These are phyloP conservation scores for Etheostoma cragini DNA, from an alignment of 2,113 vertebrate species.

Conservation along the genomic window DNA sequence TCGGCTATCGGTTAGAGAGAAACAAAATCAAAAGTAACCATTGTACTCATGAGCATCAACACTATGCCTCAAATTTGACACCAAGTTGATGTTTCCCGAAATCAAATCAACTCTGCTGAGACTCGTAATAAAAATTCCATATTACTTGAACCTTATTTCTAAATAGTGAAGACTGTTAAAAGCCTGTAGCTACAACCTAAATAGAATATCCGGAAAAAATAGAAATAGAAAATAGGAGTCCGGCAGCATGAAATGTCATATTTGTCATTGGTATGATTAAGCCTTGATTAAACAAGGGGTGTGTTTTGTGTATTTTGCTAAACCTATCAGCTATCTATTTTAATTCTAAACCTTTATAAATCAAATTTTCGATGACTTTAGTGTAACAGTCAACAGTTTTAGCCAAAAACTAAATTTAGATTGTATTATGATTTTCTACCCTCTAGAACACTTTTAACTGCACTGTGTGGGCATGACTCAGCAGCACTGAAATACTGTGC, in stretches of 20 bases:
- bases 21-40: neutral
- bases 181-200: too few species aligned
- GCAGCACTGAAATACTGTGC: slow-evolving; percentile 42
- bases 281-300: neutral
- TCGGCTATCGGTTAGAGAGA: too few species aligned
- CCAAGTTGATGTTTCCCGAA: neutral
- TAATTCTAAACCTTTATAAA: neutral
- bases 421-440: neutral
- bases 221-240: too few species aligned
- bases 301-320: neutral
- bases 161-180: too few species aligned
- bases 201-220: too few species aligned
- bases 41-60: too few species aligned
- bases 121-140: neutral
- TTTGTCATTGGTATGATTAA: neutral
- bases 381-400: neutral
- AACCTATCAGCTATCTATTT: neutral
- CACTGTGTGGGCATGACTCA: slow-evolving; percentile 55
- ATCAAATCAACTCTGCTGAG: neutral
- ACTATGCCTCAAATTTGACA: neutral
- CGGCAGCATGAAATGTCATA: neutral
- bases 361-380: neutral
- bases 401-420: neutral
- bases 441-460: neutral
- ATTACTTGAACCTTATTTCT: too few species aligned